Evolutionary conservation across 1,140 invertebrate genomes (phyloP).

Genomic region (Drosophila eugracilis): DNA sequence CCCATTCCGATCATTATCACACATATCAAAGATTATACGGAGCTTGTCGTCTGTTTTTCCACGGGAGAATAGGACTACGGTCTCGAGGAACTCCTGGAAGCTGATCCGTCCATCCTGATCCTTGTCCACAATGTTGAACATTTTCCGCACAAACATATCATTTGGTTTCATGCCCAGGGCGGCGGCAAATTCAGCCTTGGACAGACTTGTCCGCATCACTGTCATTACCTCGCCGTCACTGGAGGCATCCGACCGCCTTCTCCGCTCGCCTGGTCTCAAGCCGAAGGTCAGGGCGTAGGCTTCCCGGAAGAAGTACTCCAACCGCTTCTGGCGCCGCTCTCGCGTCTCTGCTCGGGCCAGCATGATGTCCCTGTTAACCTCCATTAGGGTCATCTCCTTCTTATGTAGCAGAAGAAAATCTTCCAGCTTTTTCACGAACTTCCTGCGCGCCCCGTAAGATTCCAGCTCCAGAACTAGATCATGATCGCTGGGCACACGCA

Average conservation of each 20-base stretch:
- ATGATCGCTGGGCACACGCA: constrained; percentile 96
- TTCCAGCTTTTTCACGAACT: constrained; percentile 96
- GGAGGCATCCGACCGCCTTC: constrained; percentile 89
- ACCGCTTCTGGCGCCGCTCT: constrained; percentile 95
- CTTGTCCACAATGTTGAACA: constrained; percentile 99
- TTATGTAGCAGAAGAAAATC: constrained; percentile 93
- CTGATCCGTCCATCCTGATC: constrained; percentile 98
- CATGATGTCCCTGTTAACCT: constrained; percentile 92
- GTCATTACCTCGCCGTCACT: constrained; percentile 94
- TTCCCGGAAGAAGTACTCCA: constrained; percentile 99
- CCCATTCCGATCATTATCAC: constrained; percentile 97
- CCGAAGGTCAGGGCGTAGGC: constrained; percentile 98
- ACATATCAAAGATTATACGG: constrained; percentile 99
- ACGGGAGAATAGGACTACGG: constrained; percentile 95
- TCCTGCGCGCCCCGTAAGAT: constrained; percentile 91
- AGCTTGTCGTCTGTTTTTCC: constrained; percentile 98
- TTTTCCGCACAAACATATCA: constrained; percentile 98
- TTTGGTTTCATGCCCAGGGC: constrained; percentile 98
- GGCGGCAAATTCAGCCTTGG: constrained; percentile 98
- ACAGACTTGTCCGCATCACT: constrained; percentile 96
- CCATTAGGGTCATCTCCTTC: constrained; percentile 87
- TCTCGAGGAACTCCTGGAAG: constrained; percentile 99
- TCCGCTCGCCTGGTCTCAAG: constrained; percentile 89
- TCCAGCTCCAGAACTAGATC: constrained; percentile 98
- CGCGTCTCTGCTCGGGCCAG: constrained; percentile 97